Evolutionary conservation across 1,140 invertebrate genomes (phyloP), one percentile per base, ranked within the genome.

Genomic region (Lamellibrachia luymesi): DNA sequence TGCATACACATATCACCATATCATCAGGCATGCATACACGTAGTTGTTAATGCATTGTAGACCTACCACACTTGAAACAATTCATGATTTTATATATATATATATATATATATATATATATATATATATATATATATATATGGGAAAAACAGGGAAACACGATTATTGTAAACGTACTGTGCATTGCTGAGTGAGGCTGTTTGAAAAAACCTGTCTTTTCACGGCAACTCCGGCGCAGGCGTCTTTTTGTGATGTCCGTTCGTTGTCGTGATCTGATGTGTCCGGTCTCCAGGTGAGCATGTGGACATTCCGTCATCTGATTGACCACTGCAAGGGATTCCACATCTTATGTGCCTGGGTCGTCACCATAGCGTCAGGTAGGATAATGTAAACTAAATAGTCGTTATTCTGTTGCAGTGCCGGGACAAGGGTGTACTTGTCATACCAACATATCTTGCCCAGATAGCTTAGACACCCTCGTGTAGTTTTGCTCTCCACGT

Each of bases 271-370:
- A 51, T 91, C 25, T 2, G 49, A 91, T n/a, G 50, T 51, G 50
- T 49, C n/a, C 38, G 90, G 13, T 92, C 52, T 92, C 6, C 64
- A 92, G 92, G 51, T 92, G 27, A 50, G 52, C 27, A 92, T 49
- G 64, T 50, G 64, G 64, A 92, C 92, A 89, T 93, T 93, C 51
- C 89, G 93, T 51, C 52, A 92, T 27, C 50, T 93, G 22, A 49
- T 94, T 22, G 94, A 94, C 92, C 89, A 90, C 64, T 93, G 93
- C 91, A 94, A 94, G 91, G 93, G 94, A 4, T 94, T 94, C 80
- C 94, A 94, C 91, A 92, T 93, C 51, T n/a, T 91, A 10, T 94
- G 93, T 92, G 94, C 94, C 25, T 93, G 92, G 80, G 50, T 90
- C 4, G 90, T 94, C 27, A 52, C 92, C 27, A 49, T 93, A 4